Evolutionary conservation across 2,797 vertebrate genomes (phyloP), one percentile per base, ranked within the genome.

Genomic region (Sebastes minor): DNA sequence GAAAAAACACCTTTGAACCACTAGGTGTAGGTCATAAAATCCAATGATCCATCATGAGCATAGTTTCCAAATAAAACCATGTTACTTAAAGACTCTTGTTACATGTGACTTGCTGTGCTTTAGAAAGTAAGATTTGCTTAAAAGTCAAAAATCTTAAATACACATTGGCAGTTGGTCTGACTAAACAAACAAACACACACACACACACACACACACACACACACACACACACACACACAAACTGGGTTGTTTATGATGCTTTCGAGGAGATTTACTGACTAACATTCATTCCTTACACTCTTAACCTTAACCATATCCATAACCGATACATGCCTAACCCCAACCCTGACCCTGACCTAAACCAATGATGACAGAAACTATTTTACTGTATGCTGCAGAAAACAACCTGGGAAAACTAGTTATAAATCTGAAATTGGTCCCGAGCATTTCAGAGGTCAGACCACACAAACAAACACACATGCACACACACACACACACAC

Each of bases 31-130:
- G 76, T 90, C 76, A 88, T 94, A 90, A 92, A 93, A 88, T 74
- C 65, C 84, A 91, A 89, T 86, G 86, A 92, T 89, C 87, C 90
- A 85, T 83, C 83, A 73, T 76, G 76, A 87, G 79, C 71, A 65
- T 60, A 85, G 71, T 89, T 91, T 91, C 85, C 88, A 92, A 89
- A 93, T 91, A 91, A 92, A 92, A 91, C 76, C 79, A 78, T 82
- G 81, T 91, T 88, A 92, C 88, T 89, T 86, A 86, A 83, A 89
- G 81, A 89, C 77, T 91, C 82, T 68, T 86, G 80, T 91, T 91
- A 88, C 88, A 83, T 49, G 59, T 74, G 67, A 78, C 82, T 83
- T 5, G 22, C 66, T 52, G 42, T 49, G 72, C 74, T 83, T 83
- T 25, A 69, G 62, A 84, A 69, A 76, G 71, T 59, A 13, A 71